phyloP scores from a whole-genome alignment of 2,113 vertebrate genomes.

The Chelonoidis abingdonii region DNA sequence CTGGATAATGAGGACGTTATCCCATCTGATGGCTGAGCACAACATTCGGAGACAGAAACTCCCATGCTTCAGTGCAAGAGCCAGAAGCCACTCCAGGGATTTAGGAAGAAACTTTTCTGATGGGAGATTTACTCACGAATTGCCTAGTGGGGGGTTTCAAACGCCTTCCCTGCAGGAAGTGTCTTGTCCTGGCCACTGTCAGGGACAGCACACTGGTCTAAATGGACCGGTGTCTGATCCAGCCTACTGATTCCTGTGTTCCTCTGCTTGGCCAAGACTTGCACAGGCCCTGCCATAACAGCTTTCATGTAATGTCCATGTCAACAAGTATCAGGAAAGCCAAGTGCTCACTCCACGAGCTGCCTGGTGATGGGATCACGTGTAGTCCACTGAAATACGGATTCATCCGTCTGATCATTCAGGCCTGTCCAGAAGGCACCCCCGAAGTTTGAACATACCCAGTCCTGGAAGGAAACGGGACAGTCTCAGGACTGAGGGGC shows the following conservation, averaged over 20 bases:
- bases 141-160: background rate
- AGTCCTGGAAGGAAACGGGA: background rate
- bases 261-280: background rate
- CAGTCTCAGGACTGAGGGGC: background rate
- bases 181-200: background rate
- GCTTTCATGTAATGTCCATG: background rate
- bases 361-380: background rate
- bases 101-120: background rate
- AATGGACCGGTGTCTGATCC: background rate
- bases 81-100: background rate
- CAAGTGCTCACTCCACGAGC: background rate
- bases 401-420: constrained; percentile 18
- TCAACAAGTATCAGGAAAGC: background rate
- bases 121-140: background rate
- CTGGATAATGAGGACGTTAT: background rate
- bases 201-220: background rate
- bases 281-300: background rate
- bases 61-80: background rate
- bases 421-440: constrained; percentile 32
- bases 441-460: background rate
- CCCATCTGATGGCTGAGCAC: too few relatives aligned
- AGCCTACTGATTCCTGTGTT: background rate
- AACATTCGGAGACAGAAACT: background rate
- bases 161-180: background rate
- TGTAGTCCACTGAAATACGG: constrained; percentile 13